Evolutionary conservation across 2,888 invertebrate genomes (phyloP), one percentile per base, ranked within the genome.

Genomic region (Lottia scabra): DNA sequence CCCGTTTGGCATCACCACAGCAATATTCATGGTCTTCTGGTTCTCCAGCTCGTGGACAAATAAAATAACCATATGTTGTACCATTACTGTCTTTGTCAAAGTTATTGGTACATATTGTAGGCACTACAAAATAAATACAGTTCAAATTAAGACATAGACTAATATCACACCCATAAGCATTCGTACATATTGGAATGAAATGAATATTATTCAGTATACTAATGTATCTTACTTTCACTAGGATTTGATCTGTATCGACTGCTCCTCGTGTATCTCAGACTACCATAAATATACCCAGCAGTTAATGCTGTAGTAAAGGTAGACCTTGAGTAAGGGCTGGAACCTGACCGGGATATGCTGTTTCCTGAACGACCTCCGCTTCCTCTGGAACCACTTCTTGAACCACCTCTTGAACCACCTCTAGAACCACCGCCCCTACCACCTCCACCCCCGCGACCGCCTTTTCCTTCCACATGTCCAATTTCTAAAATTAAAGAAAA

Each of bases 41-140:
- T 44, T 78, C 76, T 43, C 63, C 63, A 19, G 70, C 73, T 12
- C 72, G 48, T 0, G 78, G 78, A 43, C 78, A 78, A 62, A 74
- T 74, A 56, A 78, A 78, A 63, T 75, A 71, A 15, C 75, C 75
- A 19, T 76, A 76, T 1, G 70, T 71, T 16, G 71, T 66, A n/a
- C 75, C 74, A 38, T 73, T 74, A 12, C 74, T 71, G n/a, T 70
- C 67, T 23, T 15, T 63, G 1, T 73, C 72, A 26, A 68, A 70
- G 27, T 44, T 70, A 63, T 78, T 76, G 45, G 71, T 76, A 48
- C 78, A 78, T 26, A 78, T 76, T 0, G 78, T 74, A 8, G 78
- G 78, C 67, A 78, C 74, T 74, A 4, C 6, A 67, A 68, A 6
- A 38, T 38, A 38, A 10, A 38, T 6, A 38, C 38, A 38, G 10